phyloP scores from a whole-genome alignment of 2,888 invertebrate species.

The Halocaridina rubra region DNA sequence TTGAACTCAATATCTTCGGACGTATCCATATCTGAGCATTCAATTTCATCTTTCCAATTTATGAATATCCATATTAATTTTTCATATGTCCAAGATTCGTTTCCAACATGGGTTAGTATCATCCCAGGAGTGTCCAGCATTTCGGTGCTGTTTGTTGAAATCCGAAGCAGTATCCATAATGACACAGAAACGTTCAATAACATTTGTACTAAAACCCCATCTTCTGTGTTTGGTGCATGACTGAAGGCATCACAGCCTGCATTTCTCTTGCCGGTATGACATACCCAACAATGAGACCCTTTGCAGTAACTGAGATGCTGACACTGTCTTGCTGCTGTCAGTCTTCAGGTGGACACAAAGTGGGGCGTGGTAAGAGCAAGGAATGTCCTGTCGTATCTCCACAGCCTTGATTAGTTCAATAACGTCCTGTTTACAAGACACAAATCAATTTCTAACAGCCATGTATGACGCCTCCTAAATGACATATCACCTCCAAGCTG shows the following conservation, averaged over 20 bases:
- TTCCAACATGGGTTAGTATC: conserved; percentile 1
- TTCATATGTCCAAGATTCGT: neutral
- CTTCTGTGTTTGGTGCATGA: no score
- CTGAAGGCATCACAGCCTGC: no score
- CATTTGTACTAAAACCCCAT: no score
- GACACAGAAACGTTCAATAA: no score
- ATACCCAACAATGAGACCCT: neutral
- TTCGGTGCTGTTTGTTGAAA: neutral
- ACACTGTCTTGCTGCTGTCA: neutral
- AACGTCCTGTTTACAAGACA: neutral
- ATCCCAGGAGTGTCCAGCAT: neutral
- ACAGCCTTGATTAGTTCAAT: neutral
- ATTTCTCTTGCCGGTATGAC: neutral
- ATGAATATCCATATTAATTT: neutral
- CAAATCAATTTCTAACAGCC: neutral
- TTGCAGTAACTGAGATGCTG: neutral
- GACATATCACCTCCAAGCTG: neutral
- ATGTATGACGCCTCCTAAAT: neutral
- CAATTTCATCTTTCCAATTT: neutral
- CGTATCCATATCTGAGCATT: neutral
- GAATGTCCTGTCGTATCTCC: neutral
- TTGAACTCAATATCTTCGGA: neutral
- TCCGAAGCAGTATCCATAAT: no score
- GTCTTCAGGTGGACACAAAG: no score
- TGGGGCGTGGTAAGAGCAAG: neutral